phyloP scores from a whole-genome alignment of 2,888 invertebrate genomes.

The Horisme vitalbata region DNA sequence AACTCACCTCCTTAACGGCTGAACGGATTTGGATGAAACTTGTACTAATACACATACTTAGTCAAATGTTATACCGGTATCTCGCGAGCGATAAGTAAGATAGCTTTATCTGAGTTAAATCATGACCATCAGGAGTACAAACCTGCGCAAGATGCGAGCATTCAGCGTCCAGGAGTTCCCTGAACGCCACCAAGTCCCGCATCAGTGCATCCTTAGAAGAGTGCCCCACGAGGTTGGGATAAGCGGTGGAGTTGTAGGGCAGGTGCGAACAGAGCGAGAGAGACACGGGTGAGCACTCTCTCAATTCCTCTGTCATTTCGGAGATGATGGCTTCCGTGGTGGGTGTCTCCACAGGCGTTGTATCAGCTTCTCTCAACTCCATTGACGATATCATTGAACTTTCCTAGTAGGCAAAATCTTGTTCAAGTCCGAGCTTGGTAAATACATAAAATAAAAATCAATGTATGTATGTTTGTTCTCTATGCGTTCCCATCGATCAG shows the following conservation, averaged over 20 bases:
- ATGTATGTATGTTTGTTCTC: no score
- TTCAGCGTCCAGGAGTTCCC: slow-evolving; percentile 94
- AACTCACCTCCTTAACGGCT: no score
- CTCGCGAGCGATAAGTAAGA: no score
- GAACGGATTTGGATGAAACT: no score
- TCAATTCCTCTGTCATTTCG: slow-evolving; percentile 81
- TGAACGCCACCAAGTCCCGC: slow-evolving; percentile 90
- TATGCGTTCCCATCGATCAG: no score
- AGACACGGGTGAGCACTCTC: slow-evolving; percentile 87
- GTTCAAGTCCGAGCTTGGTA: no score
- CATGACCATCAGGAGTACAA: neutral
- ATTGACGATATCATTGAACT: slow-evolving; percentile 73
- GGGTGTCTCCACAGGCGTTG: slow-evolving; percentile 59
- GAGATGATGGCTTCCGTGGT: slow-evolving; percentile 65
- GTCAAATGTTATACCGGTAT: no score
- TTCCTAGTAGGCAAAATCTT: slow-evolving; percentile 56
- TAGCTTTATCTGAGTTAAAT: no score
- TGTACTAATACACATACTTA: no score
- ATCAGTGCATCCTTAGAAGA: slow-evolving; percentile 84
- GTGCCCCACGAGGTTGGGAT: slow-evolving; percentile 91
- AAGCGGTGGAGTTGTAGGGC: slow-evolving; percentile 91
- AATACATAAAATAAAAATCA: no score
- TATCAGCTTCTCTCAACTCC: slow-evolving; percentile 65
- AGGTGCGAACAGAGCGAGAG: slow-evolving; percentile 87
- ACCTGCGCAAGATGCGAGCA: slow-evolving; percentile 92